These are phyloP conservation scores for Cheilosia vernalis DNA, from an alignment of 2,888 invertebrate species.

Conservation along the genomic window DNA sequence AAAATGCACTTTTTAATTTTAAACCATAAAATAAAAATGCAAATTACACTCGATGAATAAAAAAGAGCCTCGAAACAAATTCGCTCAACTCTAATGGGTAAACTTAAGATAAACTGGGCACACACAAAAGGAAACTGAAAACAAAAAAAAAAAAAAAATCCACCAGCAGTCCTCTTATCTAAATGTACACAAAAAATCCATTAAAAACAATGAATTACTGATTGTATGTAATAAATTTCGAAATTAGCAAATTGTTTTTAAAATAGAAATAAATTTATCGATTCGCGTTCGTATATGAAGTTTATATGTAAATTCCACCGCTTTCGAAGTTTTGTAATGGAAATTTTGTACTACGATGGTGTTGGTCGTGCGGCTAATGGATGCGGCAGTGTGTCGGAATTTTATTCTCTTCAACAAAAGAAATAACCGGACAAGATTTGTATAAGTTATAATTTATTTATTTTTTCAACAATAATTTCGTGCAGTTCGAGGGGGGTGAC, in stretches of 20 bases:
- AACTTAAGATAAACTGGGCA: conserved; percentile 43
- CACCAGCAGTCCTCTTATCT: conserved; percentile 32
- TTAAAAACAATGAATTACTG: conserved; percentile 70
- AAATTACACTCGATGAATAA: conserved; percentile 41
- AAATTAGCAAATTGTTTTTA: conserved; percentile 66
- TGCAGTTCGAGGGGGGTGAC: not conserved
- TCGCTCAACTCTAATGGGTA: conserved; percentile 26
- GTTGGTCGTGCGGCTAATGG: conserved; percentile 53
- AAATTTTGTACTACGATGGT: conserved; percentile 42
- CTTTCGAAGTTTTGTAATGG: conserved; percentile 54
- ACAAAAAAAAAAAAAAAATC: not conserved
- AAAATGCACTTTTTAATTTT: conserved; percentile 40
- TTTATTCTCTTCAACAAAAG: conserved; percentile 10
- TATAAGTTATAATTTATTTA: conserved; percentile 26
- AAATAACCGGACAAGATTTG: conserved; percentile 34
- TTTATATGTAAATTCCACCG: conserved; percentile 55
- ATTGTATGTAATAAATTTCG: conserved; percentile 63
- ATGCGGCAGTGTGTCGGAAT: not conserved
- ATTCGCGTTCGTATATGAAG: conserved; percentile 43
- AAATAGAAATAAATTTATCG: conserved; percentile 68
- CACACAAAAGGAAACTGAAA: conserved; percentile 2
- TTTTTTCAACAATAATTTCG: conserved; percentile 12
- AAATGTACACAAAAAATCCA: conserved; percentile 68
- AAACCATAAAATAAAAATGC: conserved; percentile 50
- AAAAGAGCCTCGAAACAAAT: conserved; percentile 11